Evolutionary conservation across 2,888 invertebrate genomes (phyloP).

Genomic region (Drosophila cyrtoloma): DNA sequence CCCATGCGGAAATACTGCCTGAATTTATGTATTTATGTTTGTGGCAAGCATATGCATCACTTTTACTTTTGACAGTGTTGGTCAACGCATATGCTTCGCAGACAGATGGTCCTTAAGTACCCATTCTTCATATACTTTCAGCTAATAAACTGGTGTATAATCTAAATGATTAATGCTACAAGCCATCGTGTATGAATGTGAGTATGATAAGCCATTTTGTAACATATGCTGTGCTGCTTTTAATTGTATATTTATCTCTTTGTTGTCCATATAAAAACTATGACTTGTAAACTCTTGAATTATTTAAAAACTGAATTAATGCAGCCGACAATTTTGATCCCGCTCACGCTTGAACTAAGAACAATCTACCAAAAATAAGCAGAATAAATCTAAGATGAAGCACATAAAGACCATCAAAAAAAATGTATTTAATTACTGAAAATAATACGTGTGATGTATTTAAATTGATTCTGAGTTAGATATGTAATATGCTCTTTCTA

Average conservation of each 20-base stretch:
- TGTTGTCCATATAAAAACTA: background rate
- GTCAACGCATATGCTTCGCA: conserved; percentile 23
- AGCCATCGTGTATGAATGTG: background rate
- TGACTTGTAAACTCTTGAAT: background rate
- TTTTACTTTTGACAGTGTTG: conserved; percentile 24
- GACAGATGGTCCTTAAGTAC: conserved; percentile 1
- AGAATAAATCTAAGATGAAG: background rate
- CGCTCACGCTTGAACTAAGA: background rate
- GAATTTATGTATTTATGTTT: conserved; percentile 59
- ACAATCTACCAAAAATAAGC: background rate
- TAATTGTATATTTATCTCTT: background rate
- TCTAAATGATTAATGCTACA: background rate
- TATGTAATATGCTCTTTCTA: background rate
- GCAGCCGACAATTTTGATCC: background rate
- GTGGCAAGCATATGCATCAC: conserved; percentile 32
- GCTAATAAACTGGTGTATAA: conserved; percentile 4
- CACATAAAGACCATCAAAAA: background rate
- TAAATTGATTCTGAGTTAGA: background rate
- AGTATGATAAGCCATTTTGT: background rate
- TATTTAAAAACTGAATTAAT: background rate
- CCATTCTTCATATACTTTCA: background rate
- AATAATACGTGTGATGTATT: background rate
- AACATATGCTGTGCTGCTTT: background rate
- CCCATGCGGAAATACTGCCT: conserved; percentile 25
- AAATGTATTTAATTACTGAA: background rate